A percentile compares a stretch with the other conserved stretches of the same genome.
These are phyloP conservation scores for Cyprinodon brontotheroides DNA, from an alignment of 2,113 vertebrate species.

Conservation along the genomic window DNA sequence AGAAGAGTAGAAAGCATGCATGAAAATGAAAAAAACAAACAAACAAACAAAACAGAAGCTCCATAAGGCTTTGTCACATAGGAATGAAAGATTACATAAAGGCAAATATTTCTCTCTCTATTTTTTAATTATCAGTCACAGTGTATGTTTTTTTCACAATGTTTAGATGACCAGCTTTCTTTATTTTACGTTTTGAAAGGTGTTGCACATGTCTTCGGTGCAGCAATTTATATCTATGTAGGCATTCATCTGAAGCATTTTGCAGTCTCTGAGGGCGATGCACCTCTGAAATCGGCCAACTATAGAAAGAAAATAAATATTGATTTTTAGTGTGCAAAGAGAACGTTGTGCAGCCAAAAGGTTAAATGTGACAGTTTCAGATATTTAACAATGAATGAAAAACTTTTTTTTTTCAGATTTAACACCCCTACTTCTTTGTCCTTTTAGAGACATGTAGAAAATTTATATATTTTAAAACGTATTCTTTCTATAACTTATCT, in stretches of 20 bases:
- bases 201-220: conserved; percentile 72
- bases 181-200: neutral
- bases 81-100: neutral
- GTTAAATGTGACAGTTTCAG: neutral
- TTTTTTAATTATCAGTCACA: neutral
- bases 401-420: too few species aligned
- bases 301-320: conserved; percentile 18
- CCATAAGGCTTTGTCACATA: neutral
- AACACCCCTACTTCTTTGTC: neutral
- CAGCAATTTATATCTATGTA: conserved; percentile 74
- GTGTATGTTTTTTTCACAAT: neutral
- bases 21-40: neutral
- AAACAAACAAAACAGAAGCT: neutral
- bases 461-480: neutral
- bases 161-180: neutral
- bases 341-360: neutral
- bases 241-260: conserved; percentile 65
- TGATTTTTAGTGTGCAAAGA: neutral
- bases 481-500: neutral
- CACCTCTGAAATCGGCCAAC: conserved; percentile 76
- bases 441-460: neutral
- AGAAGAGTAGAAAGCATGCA: neutral
- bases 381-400: neutral
- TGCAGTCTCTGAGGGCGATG: conserved; percentile 67
- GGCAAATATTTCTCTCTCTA: neutral